phyloP scores from a whole-genome alignment of 2,113 vertebrate genomes.

The Cnemophilus loriae region DNA sequence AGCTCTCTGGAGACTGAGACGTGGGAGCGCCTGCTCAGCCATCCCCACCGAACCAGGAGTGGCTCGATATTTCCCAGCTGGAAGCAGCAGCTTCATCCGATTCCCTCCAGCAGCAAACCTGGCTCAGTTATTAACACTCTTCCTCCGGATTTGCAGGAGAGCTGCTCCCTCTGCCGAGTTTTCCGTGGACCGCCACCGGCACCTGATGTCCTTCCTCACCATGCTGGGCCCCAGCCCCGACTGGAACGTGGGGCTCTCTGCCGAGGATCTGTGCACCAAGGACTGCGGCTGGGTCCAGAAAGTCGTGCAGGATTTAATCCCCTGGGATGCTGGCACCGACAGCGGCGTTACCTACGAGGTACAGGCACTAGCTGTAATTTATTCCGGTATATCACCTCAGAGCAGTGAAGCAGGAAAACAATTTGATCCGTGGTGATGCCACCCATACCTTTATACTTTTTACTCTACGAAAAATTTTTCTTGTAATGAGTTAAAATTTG shows the following conservation, averaged over 20 bases:
- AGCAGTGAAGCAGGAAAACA: background rate
- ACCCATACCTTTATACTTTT: background rate
- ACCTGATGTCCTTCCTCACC: conserved; percentile 97
- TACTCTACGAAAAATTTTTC: background rate
- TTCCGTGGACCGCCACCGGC: conserved; percentile 91
- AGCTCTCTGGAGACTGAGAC: background rate
- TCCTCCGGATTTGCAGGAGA: conserved; percentile 74
- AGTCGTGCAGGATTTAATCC: conserved; percentile 92
- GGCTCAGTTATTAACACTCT: background rate
- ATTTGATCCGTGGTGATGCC: accelerated
- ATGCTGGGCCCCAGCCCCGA: conserved; percentile 97
- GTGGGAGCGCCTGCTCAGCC: background rate
- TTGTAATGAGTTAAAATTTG: background rate
- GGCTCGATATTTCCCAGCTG: background rate
- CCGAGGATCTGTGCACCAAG: conserved; percentile 95
- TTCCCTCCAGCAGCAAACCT: background rate
- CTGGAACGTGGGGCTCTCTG: conserved; percentile 95
- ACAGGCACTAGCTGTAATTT: background rate
- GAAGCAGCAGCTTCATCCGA: background rate
- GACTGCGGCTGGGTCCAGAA: conserved; percentile 97
- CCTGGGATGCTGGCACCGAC: conserved; percentile 97
- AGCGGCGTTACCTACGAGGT: conserved; percentile 95
- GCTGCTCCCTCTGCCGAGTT: conserved; percentile 97
- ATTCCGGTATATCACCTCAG: background rate
- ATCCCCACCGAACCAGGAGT: background rate